These are phyloP conservation scores for Dolichopus griseipennis DNA, from an alignment of 2,888 invertebrate genomes.

Conservation along the genomic window DNA sequence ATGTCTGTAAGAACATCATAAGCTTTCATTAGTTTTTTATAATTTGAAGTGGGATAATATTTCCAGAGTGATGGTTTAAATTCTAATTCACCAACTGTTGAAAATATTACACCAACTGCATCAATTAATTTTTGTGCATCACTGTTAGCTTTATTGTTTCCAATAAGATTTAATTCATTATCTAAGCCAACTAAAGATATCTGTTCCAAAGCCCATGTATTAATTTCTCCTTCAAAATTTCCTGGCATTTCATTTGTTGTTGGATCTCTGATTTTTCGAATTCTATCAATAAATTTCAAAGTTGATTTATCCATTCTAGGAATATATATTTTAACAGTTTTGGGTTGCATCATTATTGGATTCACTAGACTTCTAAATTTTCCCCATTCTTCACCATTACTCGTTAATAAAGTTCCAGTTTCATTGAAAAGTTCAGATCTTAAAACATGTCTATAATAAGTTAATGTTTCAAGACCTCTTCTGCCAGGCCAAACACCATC, in stretches of 20 bases:
- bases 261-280: slow-evolving; percentile 33
- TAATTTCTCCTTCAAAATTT: slow-evolving; percentile 46
- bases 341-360: slow-evolving; percentile 54
- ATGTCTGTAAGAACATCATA: slow-evolving; percentile 27
- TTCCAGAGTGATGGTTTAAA: slow-evolving; percentile 34
- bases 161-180: slow-evolving; percentile 33
- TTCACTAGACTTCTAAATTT: slow-evolving; percentile 56
- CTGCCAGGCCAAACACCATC: slow-evolving; percentile 18
- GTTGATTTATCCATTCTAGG: slow-evolving; percentile 46
- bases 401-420: slow-evolving; percentile 27
- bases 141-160: slow-evolving; percentile 25
- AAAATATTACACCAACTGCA: slow-evolving; percentile 14
- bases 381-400: slow-evolving; percentile 50
- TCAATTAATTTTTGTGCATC: slow-evolving; percentile 21
- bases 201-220: slow-evolving; percentile 52
- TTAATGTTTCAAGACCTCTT: slow-evolving; percentile 13
- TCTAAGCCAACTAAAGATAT: slow-evolving; percentile 42
- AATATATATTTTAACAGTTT: slow-evolving; percentile 46
- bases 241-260: slow-evolving; percentile 36
- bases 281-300: slow-evolving; percentile 33
- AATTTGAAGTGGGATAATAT: slow-evolving; percentile 31
- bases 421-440: slow-evolving; percentile 25
- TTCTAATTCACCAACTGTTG: slow-evolving; percentile 23
- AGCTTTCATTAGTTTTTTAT: slow-evolving; percentile 27
- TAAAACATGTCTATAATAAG: slow-evolving; percentile 13